These are phyloP conservation scores for Orthosia cruda DNA, from an alignment of 2,888 invertebrate species.

Conservation along the genomic window DNA sequence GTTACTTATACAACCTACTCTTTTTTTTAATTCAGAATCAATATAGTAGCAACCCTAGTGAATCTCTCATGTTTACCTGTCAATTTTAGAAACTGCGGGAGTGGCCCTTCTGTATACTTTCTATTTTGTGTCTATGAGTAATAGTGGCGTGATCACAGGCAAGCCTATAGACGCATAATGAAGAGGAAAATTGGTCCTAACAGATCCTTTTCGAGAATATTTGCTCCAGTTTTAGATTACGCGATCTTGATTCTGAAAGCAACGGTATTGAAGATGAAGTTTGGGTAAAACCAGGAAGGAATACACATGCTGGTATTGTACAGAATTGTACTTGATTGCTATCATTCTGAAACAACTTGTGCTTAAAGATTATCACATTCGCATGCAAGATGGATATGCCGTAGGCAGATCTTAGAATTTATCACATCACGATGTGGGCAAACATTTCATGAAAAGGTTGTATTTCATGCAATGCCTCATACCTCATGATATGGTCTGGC, in stretches of 20 bases:
- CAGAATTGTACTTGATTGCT: not conserved
- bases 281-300: not conserved
- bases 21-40: too few relatives aligned
- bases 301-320: not conserved
- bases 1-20: too few relatives aligned
- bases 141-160: conserved; percentile 41
- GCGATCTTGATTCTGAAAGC: conserved; percentile 45
- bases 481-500: too few relatives aligned
- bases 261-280: conserved; percentile 17
- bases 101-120: too few relatives aligned
- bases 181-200: conserved; percentile 49
- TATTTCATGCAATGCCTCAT: too few relatives aligned
- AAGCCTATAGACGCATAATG: conserved; percentile 37
- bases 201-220: conserved; percentile 36
- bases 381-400: not conserved
- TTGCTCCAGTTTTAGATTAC: conserved; percentile 43
- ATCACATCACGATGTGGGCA: too few relatives aligned
- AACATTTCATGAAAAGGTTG: too few relatives aligned
- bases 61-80: too few relatives aligned
- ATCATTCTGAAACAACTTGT: not conserved
- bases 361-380: not conserved
- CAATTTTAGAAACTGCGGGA: too few relatives aligned
- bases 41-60: too few relatives aligned
- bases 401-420: too few relatives aligned
- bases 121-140: too few relatives aligned